Evolutionary conservation across 2,113 vertebrate species (phyloP).

Genomic region (Rhinichthys klamathensis): DNA sequence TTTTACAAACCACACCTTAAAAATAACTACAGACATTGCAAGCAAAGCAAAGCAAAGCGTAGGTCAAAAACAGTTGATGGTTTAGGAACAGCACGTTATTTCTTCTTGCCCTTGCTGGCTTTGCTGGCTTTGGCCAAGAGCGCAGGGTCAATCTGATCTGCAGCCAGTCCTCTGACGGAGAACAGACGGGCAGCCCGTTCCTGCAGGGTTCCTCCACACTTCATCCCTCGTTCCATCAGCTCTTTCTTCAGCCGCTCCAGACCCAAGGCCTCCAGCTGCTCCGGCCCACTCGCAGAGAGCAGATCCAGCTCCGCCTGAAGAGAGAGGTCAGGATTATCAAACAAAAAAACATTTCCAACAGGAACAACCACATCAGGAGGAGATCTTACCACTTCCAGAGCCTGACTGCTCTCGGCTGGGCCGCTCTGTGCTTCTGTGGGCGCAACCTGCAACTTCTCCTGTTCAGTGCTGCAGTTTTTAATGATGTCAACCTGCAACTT

Average conservation of each 20-base stretch:
- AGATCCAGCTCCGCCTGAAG: conserved; percentile 68
- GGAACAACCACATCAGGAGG: neutral
- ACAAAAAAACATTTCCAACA: neutral
- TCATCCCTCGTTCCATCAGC: conserved; percentile 82
- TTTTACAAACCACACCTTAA: neutral
- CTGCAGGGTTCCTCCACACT: conserved; percentile 89
- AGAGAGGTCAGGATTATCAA: neutral
- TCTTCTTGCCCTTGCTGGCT: conserved; percentile 79
- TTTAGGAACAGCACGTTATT: conserved; percentile 49
- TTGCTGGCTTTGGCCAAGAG: conserved; percentile 84
- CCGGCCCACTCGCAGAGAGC: conserved; percentile 65
- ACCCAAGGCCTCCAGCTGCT: conserved; percentile 84
- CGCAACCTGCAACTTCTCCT: neutral
- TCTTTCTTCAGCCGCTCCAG: conserved; percentile 86
- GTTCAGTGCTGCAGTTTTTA: too few species aligned
- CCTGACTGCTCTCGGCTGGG: neutral
- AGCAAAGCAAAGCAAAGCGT: neutral
- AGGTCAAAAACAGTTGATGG: neutral
- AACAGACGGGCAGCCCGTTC: conserved; percentile 88
- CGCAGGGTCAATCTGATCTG: conserved; percentile 79
- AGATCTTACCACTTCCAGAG: conserved; percentile 18
- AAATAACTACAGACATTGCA: neutral
- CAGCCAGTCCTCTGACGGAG: conserved; percentile 77
- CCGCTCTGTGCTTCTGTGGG: neutral
- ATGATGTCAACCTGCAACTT: too few species aligned